phyloP scores from a whole-genome alignment of 2,113 vertebrate species.

The Gymnorhina tibicen region DNA sequence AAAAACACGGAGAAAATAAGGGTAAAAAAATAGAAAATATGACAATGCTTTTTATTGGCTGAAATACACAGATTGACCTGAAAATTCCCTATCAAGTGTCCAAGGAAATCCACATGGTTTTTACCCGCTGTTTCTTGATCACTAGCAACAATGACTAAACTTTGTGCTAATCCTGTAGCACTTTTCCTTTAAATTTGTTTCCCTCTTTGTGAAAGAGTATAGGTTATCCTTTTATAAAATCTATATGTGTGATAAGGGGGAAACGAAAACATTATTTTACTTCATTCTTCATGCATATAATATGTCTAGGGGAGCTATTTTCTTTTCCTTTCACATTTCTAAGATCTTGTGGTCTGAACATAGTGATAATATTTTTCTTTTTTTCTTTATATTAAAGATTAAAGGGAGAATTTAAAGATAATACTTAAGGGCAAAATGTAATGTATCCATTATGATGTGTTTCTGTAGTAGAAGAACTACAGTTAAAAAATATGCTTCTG shows the following conservation, averaged over 20 bases:
- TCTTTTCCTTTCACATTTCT: not conserved
- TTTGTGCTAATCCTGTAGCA: not conserved
- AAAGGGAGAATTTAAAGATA: not conserved
- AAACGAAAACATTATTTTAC: not conserved
- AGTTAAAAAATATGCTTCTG: not conserved
- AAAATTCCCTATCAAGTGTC: not conserved
- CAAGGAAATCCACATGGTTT: not conserved
- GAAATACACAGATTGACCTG: not conserved
- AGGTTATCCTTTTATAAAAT: not conserved
- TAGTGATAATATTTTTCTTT: not conserved
- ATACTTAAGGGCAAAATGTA: not conserved
- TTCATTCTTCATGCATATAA: not conserved
- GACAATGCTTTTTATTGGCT: not conserved
- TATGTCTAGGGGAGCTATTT: not conserved
- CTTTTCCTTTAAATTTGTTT: not conserved
- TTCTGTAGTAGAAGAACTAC: not conserved
- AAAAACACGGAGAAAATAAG: not conserved
- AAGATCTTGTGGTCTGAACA: not conserved
- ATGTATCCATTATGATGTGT: not conserved
- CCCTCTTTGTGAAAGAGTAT: not conserved
- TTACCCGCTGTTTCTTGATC: accelerated
- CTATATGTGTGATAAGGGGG: not conserved
- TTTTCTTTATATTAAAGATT: not conserved
- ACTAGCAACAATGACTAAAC: not conserved
- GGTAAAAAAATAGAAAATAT: not conserved